A percentile compares a stretch with the other conserved stretches of the same genome.
Evolutionary conservation across 2,113 vertebrate species (phyloP).

Genomic region (Zonotrichia leucophrys): DNA sequence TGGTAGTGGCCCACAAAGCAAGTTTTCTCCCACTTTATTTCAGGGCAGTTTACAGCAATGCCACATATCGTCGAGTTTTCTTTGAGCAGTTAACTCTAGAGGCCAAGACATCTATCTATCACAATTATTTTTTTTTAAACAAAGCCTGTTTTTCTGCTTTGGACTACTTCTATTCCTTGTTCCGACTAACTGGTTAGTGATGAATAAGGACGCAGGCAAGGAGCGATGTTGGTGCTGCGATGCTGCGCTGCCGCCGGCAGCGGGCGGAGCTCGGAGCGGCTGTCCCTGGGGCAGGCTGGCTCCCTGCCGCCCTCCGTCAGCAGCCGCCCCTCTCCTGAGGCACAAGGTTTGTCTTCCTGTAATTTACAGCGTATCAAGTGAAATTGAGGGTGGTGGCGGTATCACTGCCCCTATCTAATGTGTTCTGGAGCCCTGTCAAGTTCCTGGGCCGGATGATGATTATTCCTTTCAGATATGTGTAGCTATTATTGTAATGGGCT

Average conservation of each 20-base stretch:
- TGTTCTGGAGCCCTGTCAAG: conserved; percentile 36
- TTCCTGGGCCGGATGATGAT: conserved; percentile 9
- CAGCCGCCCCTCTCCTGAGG: neutral
- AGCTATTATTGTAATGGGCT: conserved; percentile 35
- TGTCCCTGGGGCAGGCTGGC: neutral
- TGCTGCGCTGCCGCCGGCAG: neutral
- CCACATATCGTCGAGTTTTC: fast-evolving
- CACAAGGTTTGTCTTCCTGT: conserved; percentile 35
- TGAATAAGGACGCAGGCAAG: neutral
- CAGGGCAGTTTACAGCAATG: neutral
- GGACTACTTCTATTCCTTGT: neutral
- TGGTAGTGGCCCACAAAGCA: neutral
- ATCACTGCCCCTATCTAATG: conserved; percentile 25
- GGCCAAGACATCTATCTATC: neutral
- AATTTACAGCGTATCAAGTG: neutral
- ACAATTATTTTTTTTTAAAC: neutral
- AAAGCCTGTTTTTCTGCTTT: neutral
- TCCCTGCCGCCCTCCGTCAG: neutral
- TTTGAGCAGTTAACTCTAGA: neutral
- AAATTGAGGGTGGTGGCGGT: conserved; percentile 1
- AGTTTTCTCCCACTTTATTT: neutral
- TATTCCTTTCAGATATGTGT: conserved; percentile 1
- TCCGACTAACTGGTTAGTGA: neutral
- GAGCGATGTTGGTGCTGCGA: fast-evolving
- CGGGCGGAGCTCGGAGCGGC: neutral